Conservation (phyloP, 35 echinoderm and acorn worm genomes). For the Ptychodera flava region DNA sequence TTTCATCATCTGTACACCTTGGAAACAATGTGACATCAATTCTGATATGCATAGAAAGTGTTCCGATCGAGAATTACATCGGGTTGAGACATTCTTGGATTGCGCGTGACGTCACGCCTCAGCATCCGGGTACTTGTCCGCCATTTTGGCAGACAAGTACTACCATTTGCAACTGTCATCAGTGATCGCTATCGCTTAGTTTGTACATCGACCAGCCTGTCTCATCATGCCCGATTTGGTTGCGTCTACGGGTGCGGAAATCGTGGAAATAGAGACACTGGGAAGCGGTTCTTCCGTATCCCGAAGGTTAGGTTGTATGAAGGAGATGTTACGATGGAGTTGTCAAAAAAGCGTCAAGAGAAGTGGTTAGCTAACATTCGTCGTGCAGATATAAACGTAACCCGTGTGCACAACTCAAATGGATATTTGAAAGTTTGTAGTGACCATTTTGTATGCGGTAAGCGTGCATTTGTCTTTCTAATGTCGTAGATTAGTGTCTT, state of each 20-base stretch:
- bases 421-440: not conserved
- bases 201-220: too few relatives aligned
- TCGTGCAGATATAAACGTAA: not conserved
- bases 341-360: not conserved
- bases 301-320: not conserved
- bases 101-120: too few relatives aligned
- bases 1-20: too few relatives aligned
- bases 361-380: not conserved
- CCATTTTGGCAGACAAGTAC: too few relatives aligned
- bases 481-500: not conserved
- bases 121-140: too few relatives aligned
- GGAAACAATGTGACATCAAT: too few relatives aligned
- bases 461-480: slow-evolving; percentile 3
- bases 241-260: not conserved
- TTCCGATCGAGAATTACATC: too few relatives aligned
- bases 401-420: not conserved
- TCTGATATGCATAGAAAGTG: too few relatives aligned
- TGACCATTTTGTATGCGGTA: slow-evolving; percentile 8
- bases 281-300: slow-evolving; percentile 5
- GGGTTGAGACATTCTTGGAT: too few relatives aligned
- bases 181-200: too few relatives aligned
- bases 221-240: too few relatives aligned
- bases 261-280: not conserved
- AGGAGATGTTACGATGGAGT: not conserved
- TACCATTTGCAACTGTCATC: too few relatives aligned